Base-by-base conservation (phyloP, 2,113 vertebrate genomes). In the Rhea americana region DNA sequence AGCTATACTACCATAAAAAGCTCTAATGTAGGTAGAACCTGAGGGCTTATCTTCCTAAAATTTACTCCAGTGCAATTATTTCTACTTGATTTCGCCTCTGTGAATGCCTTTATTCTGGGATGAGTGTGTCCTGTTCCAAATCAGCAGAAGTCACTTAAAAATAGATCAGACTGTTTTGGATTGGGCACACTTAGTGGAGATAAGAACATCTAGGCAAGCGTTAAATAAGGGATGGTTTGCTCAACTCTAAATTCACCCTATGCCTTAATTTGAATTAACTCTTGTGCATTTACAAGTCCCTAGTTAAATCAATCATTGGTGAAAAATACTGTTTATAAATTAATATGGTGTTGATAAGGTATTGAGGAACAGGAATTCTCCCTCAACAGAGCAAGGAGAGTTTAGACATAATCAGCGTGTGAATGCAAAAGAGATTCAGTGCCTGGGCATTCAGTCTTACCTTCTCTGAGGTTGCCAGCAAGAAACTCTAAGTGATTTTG, bases 251-350 rank as follows among this genome's bases (percentile, higher is more conserved):
- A 91, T 87, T 91, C 41, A 32, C 12, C 73, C 61, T 24, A 3
- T 86, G 20, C 50, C 39, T 91, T 91, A 66, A 50, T 91, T 45
- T 79, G 41, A 22, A 70, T 87, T 92, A 74, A 32, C 43, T 91
- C 0, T 5, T 72, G 1, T 48, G 56, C 50, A 51, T 30, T 66
- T 89, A 86, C 58, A 73, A 75, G 59, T 41, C 80, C 45, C 35
- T 50, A 62, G 55, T 82, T 90, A 78, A 84, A 90, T 94, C 19
- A 93, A 30, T 80, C 91, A 43, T 37, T 63, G 45, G 39, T 39
- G 53, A 87, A 91, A 78, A 56, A 39, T 77, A 61, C 26, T 90
- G 16, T 47, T 86, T 76, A 89, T 94, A 96, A 95, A 82, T 75
- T 39, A 84, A 56, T 24, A 5, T 61, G 70, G 26, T 61, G 30